phyloP scores from a whole-genome alignment of 2,113 vertebrate species.

The Dicaeum eximium region DNA sequence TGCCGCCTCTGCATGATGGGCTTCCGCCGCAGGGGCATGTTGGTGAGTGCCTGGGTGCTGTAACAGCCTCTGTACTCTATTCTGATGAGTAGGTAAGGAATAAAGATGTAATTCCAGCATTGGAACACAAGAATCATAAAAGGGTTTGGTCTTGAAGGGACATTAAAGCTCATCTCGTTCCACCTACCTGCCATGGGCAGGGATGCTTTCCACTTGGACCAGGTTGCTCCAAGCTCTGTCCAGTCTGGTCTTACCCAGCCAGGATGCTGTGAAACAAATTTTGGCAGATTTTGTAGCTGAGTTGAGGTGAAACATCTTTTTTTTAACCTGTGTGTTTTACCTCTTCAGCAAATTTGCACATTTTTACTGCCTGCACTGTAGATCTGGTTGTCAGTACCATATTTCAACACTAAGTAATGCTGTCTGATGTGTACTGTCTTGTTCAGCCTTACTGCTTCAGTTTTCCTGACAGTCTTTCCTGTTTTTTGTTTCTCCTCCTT shows the following conservation, averaged over 20 bases:
- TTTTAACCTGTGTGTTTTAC: not conserved
- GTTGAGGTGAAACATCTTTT: not conserved
- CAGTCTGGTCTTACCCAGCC: not conserved
- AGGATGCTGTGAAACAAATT: not conserved
- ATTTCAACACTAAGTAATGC: not conserved
- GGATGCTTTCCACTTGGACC: not conserved
- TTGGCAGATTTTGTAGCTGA: not conserved
- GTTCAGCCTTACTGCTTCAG: not conserved
- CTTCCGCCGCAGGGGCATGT: conserved; percentile 94
- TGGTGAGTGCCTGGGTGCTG: conserved; percentile 78
- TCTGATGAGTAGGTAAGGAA: not conserved
- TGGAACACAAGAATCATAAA: not conserved
- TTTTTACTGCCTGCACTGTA: not conserved
- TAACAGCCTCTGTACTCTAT: not conserved
- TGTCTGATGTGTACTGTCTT: not conserved
- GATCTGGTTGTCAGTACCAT: not conserved
- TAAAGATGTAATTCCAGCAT: not conserved
- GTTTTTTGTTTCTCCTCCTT: not conserved
- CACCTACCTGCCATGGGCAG: not conserved
- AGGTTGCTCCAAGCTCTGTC: not conserved
- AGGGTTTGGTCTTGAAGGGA: not conserved
- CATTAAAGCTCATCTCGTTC: not conserved
- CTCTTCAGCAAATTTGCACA: not conserved
- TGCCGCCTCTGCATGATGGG: conserved; percentile 98
- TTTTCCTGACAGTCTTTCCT: not conserved